A percentile compares a stretch with the other conserved stretches of the same genome.
Conservation (phyloP, 2,797 vertebrate species). For the Oreortyx pictus region DNA sequence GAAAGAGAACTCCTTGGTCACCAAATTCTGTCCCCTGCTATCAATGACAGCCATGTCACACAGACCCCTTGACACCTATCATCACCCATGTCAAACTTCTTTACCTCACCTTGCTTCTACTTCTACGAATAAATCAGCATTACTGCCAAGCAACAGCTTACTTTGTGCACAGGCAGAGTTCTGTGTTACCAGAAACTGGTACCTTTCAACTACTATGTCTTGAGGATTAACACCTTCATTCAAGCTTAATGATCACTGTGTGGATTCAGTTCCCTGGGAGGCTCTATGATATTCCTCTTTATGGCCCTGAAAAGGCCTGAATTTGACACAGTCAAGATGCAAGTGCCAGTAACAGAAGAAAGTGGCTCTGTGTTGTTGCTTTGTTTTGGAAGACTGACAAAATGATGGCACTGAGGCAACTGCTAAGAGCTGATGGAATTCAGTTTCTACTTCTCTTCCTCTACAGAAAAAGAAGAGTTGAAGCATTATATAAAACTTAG, state of each 20-base stretch:
- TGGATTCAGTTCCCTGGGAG: not conserved
- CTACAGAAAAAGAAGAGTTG: not conserved
- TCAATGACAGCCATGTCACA: not conserved
- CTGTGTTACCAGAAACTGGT: not conserved
- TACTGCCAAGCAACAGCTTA: not conserved
- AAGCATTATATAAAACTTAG: not conserved
- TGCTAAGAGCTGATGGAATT: not conserved
- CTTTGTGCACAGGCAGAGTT: not conserved
- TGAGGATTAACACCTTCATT: not conserved
- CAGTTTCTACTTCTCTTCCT: not conserved
- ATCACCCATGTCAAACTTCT: not conserved
- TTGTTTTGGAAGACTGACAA: constrained; percentile 22
- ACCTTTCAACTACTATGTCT: not conserved
- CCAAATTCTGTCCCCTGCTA: not conserved
- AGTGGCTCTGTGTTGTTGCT: not conserved
- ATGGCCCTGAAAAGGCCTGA: not conserved
- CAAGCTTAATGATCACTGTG: not conserved
- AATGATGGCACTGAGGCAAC: not conserved
- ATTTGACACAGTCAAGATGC: not conserved
- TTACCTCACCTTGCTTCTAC: not conserved
- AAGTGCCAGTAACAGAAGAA: not conserved
- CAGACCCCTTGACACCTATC: not conserved
- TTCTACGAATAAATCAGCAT: not conserved
- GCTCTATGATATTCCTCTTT: not conserved
- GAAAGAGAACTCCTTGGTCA: not conserved